Evolutionary conservation across 2,113 vertebrate species (phyloP).

Genomic region (Catharus bicknelli): DNA sequence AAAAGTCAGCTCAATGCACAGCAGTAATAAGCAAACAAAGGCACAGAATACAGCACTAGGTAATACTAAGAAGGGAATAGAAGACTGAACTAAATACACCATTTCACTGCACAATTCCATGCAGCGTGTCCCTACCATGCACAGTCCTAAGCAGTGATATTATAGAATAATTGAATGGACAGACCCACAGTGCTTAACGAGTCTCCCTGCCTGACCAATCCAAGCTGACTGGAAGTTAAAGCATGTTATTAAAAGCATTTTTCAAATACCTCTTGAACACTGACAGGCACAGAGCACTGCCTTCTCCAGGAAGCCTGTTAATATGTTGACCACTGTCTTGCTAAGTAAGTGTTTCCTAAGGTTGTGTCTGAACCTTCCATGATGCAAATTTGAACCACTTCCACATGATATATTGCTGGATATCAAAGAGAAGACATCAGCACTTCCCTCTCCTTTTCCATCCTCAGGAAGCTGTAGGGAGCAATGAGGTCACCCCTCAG

Average conservation of each 20-base stretch:
- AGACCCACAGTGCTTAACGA: neutral
- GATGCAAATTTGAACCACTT: neutral
- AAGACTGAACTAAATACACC: neutral
- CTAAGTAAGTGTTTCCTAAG: neutral
- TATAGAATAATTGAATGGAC: neutral
- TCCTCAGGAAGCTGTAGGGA: neutral
- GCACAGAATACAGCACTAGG: neutral
- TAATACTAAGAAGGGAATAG: neutral
- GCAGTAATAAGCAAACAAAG: neutral
- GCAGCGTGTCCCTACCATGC: neutral
- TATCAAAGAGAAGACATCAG: neutral
- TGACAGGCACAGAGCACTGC: neutral
- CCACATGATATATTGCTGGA: rapidly evolving
- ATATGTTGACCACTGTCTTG: neutral
- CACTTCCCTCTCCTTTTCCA: neutral
- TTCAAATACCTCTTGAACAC: neutral
- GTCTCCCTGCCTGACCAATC: neutral
- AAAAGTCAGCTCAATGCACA: neutral
- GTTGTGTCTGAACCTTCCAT: neutral
- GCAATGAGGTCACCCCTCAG: too few relatives aligned
- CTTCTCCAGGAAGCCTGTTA: neutral
- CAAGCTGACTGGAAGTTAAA: neutral
- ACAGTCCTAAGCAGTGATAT: neutral
- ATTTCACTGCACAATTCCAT: neutral
- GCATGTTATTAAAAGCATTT: neutral